A percentile compares a stretch with the other conserved stretches of the same genome.
Evolutionary conservation across 2,113 vertebrate genomes (phyloP).

Genomic region (Toxotes chatareus): DNA sequence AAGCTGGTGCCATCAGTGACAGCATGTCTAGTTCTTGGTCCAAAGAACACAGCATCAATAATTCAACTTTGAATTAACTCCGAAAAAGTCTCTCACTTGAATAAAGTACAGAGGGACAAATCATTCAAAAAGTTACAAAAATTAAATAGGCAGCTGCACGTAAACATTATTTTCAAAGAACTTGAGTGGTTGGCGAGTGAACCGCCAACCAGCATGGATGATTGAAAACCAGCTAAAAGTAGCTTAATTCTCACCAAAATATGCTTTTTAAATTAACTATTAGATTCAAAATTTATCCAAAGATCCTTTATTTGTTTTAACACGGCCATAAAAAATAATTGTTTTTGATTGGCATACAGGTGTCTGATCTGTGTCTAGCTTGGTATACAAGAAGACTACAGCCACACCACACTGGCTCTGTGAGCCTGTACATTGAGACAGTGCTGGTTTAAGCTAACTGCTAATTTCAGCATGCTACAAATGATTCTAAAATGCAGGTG

Average conservation of each 20-base stretch:
- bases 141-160: background rate
- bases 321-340: background rate
- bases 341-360: no score
- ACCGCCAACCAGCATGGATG: background rate
- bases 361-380: no score
- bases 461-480: background rate
- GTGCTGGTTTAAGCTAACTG: background rate
- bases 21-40: slow-evolving; percentile 42
- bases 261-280: no score
- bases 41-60: slow-evolving; percentile 61
- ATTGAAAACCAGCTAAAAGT: background rate
- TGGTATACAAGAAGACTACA: background rate
- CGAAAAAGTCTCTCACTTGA: slow-evolving; percentile 15
- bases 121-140: slow-evolving; percentile 11
- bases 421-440: no score
- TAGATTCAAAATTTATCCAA: no score
- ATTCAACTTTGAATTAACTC: slow-evolving; percentile 13
- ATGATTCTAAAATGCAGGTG: no score
- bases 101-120: slow-evolving; percentile 27
- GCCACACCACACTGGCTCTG: background rate
- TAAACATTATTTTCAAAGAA: background rate
- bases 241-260: no score
- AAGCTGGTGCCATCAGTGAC: slow-evolving; percentile 40
- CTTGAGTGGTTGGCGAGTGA: background rate
- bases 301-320: background rate